Evolutionary conservation across 2,113 vertebrate species (phyloP), one percentile per base, ranked within the genome.

Genomic region (Parotia lawesii): DNA sequence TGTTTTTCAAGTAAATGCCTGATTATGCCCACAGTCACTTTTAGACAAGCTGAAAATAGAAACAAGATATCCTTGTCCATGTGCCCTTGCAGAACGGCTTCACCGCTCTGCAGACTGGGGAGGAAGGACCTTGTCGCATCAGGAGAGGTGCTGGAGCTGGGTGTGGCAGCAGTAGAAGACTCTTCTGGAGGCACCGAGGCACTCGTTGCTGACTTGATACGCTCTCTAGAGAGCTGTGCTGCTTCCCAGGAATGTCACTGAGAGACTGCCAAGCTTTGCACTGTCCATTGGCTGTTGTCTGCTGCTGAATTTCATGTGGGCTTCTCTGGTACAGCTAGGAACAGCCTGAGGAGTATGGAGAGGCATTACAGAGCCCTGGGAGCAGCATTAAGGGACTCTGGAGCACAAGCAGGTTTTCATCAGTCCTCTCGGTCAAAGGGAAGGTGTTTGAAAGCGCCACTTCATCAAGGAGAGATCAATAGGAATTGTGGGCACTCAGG

Each of bases 31-130:
- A 44, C 14, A 42, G 73, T 45, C 9, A 78, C 12, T 91, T 86
- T 87, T 45, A 64, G 50, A 65, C 18, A 69, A 60, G n/a, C 60
- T 84, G 56, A 45, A 82, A 95, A 90, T 31, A 67, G 73, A 72
- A 87, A n/a, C 25, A 58, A 89, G 64, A 40, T 75, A 74, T 47
- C 81, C 44, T 47, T 54, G 64, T 56, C 60, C 60, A 23, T 24
- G 51, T 76, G 42, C 31, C 64, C 48, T 57, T 70, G 64, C 72
- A 62, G 79, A 69, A 69, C 14, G 0, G 5, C 71, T 48, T 76
- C 71, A 48, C 18, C 3, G 17, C 57, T 48, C 29, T 29, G 35
- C 74, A 62, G n/a, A 4, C 29, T 56, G 72, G 56, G 37, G 27
- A 56, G 87, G 31, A 50, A 56, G 62, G 42, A 24, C 31, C 42